Evolutionary conservation across 2,113 vertebrate species (phyloP).

Genomic region (Ameiurus melas): DNA sequence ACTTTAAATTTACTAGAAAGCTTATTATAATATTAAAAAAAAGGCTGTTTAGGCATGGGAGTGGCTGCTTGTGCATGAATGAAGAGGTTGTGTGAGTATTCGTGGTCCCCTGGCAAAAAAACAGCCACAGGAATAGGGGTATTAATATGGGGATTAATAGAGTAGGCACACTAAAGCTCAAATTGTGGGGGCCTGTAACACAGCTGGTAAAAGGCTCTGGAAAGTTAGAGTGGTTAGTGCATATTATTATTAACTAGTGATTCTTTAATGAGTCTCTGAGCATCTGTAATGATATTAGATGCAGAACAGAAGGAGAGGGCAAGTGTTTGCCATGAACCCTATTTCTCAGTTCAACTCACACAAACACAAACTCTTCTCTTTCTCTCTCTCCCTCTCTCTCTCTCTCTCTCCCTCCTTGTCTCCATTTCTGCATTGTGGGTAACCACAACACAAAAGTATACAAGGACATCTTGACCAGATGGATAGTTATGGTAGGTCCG

Average conservation of each 20-base stretch:
- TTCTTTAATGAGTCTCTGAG: conserved; percentile 58
- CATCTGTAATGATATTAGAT: conserved; percentile 60
- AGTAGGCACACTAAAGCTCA: conserved; percentile 61
- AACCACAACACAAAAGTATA: conserved; percentile 52
- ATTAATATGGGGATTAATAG: conserved; percentile 68
- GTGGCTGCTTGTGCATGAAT: conserved; percentile 54
- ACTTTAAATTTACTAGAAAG: neutral
- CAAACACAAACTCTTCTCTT: too few species aligned
- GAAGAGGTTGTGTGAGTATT: conserved; percentile 61
- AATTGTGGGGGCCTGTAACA: conserved; percentile 55
- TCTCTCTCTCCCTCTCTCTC: conserved; percentile 36
- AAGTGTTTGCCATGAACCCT: conserved; percentile 50
- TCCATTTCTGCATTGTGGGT: conserved; percentile 31
- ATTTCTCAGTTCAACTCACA: conserved; percentile 8
- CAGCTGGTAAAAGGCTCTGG: conserved; percentile 52
- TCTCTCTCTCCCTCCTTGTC: conserved; percentile 4
- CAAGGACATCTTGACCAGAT: conserved; percentile 61
- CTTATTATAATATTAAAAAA: conserved; percentile 50
- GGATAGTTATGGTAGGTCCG: conserved; percentile 13
- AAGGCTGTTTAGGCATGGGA: conserved; percentile 27
- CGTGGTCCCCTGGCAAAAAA: conserved; percentile 55
- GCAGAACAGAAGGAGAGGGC: conserved; percentile 50
- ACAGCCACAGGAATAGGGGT: conserved; percentile 51
- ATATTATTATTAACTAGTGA: conserved; percentile 22
- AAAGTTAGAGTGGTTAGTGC: neutral